Conservation (phyloP, 1,140 invertebrate genomes). For the Arctopsyche grandis region DNA sequence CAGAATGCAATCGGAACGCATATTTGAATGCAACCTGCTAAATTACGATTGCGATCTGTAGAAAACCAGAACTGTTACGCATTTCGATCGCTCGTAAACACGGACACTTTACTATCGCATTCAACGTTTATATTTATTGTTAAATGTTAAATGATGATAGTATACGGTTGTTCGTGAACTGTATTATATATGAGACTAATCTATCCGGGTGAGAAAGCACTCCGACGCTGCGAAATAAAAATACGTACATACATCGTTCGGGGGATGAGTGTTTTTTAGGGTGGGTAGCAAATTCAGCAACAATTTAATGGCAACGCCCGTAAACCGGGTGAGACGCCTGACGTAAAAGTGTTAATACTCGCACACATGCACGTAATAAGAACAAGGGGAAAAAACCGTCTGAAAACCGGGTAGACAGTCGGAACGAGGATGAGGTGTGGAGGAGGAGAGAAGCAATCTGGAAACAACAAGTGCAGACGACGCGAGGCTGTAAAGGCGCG, state of each 20-base stretch:
- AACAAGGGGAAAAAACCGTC: not conserved
- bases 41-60: not conserved
- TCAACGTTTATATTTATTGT: not conserved
- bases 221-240: too few relatives aligned
- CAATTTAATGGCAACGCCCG: conserved; percentile 27
- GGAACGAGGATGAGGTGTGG: not conserved
- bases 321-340: not conserved
- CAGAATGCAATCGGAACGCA: not conserved
- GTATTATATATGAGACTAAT: too few relatives aligned
- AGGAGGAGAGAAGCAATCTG: conserved; percentile 5
- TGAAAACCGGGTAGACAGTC: not conserved
- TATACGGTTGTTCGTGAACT: not conserved
- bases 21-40: not conserved
- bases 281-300: conserved; percentile 18
- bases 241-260: too few relatives aligned
- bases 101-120: not conserved
- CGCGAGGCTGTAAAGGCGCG: conserved; percentile 2
- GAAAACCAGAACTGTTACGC: conserved; percentile 16
- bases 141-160: not conserved
- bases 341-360: conserved; percentile 27
- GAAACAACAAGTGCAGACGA: conserved; percentile 25
- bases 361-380: not conserved
- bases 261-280: too few relatives aligned
- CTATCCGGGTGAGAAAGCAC: not conserved
- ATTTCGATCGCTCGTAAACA: conserved; percentile 16